Evolutionary conservation across 2,113 vertebrate species (phyloP), one percentile per base, ranked within the genome.

Genomic region (Tachysurus fulvidraco): DNA sequence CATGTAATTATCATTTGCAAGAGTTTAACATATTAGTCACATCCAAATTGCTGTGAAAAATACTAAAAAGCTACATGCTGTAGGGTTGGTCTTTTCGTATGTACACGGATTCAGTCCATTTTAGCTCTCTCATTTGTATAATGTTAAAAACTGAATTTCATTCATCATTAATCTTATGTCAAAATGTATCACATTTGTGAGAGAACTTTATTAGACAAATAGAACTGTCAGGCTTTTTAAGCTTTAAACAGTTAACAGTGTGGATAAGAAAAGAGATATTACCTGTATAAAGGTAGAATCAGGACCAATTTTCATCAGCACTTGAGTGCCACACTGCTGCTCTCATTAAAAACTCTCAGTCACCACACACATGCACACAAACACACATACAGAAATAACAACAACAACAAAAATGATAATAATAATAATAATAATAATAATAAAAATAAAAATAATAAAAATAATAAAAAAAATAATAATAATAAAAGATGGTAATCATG

Each of bases 231-330:
- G 89, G 89, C 82, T 86, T 80, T 85, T 85, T 85, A 71, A 3
- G 30, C 30, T 41, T 71, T 91, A 84, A 88, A 85, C 86, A 88
- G 84, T 87, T 89, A 88, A 87, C 85, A 83, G 64, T 92, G 91
- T 92, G 93, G 91, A 89, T 91, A 93, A 92, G 89, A 94, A 93
- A 88, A 86, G 86, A 89, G 88, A 94, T 90, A 83, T 93, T 92
- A 94, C 93, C 92, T 93, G 92, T 91, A 92, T 91, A 94, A 92
- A 65, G 64, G n/a, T 30, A 65, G n/a, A 65, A 28, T 92, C 90
- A 90, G 88, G 87, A 87, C 91, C 92, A 87, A 92, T 94, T 94
- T 94, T 90, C 91, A 93, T 94, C 90, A 89, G 92, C 91, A 94
- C 91, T 93, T 93, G 93, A 93, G 90, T 90, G 91, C 94, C 92